A percentile compares a stretch with the other conserved stretches of the same genome.
Conservation (phyloP, 2,888 invertebrate genomes). For the Pseudococcus jackbeardsleyi region DNA sequence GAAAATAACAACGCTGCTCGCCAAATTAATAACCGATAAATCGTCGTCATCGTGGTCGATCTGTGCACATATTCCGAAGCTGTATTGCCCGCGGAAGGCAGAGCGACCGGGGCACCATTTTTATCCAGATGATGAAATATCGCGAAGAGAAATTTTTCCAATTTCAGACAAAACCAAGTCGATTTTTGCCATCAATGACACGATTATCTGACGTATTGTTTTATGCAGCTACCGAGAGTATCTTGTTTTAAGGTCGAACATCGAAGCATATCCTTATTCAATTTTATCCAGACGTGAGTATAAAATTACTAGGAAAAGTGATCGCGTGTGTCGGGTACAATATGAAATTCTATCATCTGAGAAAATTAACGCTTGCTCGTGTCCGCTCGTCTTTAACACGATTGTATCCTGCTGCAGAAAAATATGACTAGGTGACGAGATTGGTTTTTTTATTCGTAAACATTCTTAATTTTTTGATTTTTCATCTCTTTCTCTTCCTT, state of each 20-base stretch:
- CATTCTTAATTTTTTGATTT: too few species aligned
- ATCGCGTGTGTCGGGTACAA: not conserved
- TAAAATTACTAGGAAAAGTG: constrained; percentile 51
- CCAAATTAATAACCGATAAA: constrained; percentile 13
- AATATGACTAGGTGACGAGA: not conserved
- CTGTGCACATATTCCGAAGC: not conserved
- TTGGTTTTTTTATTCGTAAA: too few species aligned
- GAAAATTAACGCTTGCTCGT: constrained; percentile 24
- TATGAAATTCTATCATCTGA: constrained; percentile 54
- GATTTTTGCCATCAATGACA: not conserved
- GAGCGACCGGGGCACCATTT: not conserved
- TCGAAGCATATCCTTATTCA: not conserved
- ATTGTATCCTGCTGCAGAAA: not conserved
- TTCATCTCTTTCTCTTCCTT: too few species aligned
- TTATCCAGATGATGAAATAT: not conserved
- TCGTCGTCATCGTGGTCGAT: not conserved
- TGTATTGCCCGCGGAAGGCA: not conserved
- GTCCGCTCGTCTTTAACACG: not conserved
- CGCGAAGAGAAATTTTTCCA: not conserved
- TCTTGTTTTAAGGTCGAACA: constrained; percentile 29
- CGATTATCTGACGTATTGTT: not conserved
- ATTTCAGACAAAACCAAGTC: not conserved
- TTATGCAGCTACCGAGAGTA: constrained; percentile 10
- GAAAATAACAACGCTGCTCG: not conserved
- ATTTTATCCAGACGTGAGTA: constrained; percentile 1